Evolutionary conservation across 2,113 vertebrate genomes (phyloP), one percentile per base, ranked within the genome.

Genomic region (Paramormyrops kingsleyae): DNA sequence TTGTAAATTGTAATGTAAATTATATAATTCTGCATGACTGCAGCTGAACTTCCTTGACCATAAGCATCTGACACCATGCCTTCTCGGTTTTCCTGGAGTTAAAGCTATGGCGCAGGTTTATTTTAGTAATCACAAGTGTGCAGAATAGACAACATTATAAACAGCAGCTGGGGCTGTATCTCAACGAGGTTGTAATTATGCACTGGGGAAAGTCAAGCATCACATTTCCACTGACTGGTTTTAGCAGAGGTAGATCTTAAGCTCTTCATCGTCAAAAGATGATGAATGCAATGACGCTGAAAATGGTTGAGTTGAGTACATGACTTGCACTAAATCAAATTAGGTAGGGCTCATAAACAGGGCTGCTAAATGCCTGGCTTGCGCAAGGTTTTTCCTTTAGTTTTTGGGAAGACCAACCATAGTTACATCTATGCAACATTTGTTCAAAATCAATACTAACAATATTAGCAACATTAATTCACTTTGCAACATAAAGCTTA

Each of bases 281-380:
- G 46, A 89, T 89, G 70, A 89, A 77, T 35, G 70, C 49, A 83
- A 83, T 89, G 49, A 89, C 21, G 49, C 46, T 89, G 74, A 80
- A 31, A 53, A 83, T 47, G 74, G 10, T 53, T 39, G 74, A 89
- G 49, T 39, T 21, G 44, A 42, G n/a, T 87, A 53, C 47, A 53
- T 35, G 49, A 35, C n/a, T 31, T 53, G 44, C 42, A 84, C 83
- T 84, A 84, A 84, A 84, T 84, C 42, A 84, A 46, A 84, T 84
- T 84, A 84, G 39, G 35, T 47, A 46, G 83, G 44, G 42, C 83
- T 84, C 83, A 24, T 84, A 47, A 47, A 46, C 83, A 47, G 21
- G 83, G 24, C 83, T 47, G 83, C 6, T 84, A 27, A 84, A 47
- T 47, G 21, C 42, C 83, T 47, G 83, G 21, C 83, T 42, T 6